Base-by-base conservation (phyloP, 1,140 invertebrate genomes). In the Bombus impatiens region DNA sequence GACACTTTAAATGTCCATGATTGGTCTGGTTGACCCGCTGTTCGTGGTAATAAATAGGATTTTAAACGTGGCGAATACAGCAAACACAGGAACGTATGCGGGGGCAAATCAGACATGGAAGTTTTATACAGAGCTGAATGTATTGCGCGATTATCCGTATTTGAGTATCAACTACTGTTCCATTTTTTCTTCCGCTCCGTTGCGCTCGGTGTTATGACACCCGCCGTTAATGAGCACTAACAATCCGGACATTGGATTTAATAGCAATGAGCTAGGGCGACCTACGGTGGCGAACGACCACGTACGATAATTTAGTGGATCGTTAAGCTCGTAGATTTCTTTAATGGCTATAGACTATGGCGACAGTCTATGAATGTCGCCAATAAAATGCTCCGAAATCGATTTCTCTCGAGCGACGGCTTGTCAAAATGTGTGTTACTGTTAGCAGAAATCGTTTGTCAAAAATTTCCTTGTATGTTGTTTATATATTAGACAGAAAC, bases 311-410 rank as follows among this genome's bases (percentile, higher is more conserved):
- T 90, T 90, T 87, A 87, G 35, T 82, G 78, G 78, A 71, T 85
- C 82, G 88, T 87, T 89, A 82, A 89, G 72, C 65, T 47, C 32
- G 65, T 35, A 86, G 47, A 84, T 89, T 89, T 89, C 77, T 65
- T 53, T 44, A 72, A 75, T 12, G 53, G 37, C n/a, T 53, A 37
- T 35, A 28, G 37, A 57, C 25, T 32, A 28, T n/a, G n/a, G n/a
- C n/a, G n/a, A 8, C 3, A 68, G 42, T 76, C 18, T 65, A 72
- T 72, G 78, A 84, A 74, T 44, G 44, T 86, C 78, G 28, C 22
- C n/a, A 40, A 57, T 81, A 72, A 88, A 88, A 87, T 8, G 9
- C 28, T 37, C 15, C 12, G 22, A 35, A 47, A 75, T 83, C 47
- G 59, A 40, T 67, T 76, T 76, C 72, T 75, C 53, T 65, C 1